A percentile compares a stretch with the other conserved stretches of the same genome.
phyloP scores from a whole-genome alignment of 53 echinoderm and acorn worm species.

The Astropecten irregularis region DNA sequence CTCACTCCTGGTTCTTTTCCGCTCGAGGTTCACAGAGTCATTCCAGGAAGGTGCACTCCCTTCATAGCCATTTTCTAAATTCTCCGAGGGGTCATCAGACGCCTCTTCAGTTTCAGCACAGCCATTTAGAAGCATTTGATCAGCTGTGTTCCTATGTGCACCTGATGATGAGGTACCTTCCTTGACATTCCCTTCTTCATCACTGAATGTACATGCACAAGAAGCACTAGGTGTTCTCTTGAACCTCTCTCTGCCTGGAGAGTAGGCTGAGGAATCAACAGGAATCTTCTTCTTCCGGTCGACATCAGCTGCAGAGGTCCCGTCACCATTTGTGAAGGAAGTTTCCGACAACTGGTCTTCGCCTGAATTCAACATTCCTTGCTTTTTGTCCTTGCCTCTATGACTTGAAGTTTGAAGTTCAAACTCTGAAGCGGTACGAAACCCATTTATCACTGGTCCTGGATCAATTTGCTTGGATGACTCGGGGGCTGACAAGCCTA shows the following conservation, averaged over 20 bases:
- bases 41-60: background rate
- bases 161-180: too few species aligned
- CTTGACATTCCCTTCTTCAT: too few species aligned
- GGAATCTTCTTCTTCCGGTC: background rate
- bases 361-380: background rate
- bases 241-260: background rate
- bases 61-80: background rate
- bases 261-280: background rate
- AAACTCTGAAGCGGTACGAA: too few species aligned
- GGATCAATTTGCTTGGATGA: background rate
- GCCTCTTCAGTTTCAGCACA: too few species aligned
- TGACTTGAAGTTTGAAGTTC: too few species aligned
- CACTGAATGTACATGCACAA: constrained; percentile 25
- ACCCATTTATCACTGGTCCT: background rate
- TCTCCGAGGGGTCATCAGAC: background rate
- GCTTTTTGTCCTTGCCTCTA: too few species aligned
- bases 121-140: too few species aligned
- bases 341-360: background rate
- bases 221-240: background rate
- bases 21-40: background rate
- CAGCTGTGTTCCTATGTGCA: too few species aligned
- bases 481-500: background rate
- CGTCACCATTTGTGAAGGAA: background rate
- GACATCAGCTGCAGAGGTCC: too few species aligned
- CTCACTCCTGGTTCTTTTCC: constrained; percentile 22